A percentile compares a stretch with the other conserved stretches of the same genome.
Evolutionary conservation across 2,113 vertebrate species (phyloP).

Genomic region (Equus przewalskii): DNA sequence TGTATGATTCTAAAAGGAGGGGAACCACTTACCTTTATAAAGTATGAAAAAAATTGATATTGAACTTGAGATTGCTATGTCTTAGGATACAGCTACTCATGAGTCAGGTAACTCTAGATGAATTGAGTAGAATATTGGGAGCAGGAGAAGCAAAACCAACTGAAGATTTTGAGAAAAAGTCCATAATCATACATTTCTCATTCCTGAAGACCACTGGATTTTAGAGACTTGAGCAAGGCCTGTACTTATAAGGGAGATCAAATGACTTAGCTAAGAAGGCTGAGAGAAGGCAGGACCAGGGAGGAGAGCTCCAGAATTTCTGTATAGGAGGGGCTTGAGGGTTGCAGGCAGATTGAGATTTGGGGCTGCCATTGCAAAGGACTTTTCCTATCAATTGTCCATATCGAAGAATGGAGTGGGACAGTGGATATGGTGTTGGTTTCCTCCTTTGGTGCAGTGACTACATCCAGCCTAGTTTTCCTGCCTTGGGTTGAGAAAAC

Average conservation of each 20-base stretch:
- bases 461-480: background rate
- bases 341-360: background rate
- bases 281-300: background rate
- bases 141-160: background rate
- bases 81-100: background rate
- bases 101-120: background rate
- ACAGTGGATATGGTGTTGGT: background rate
- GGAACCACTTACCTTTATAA: background rate
- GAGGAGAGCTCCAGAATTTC: background rate
- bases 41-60: background rate
- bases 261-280: background rate
- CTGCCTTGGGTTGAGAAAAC: background rate
- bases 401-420: background rate
- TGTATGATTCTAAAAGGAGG: background rate
- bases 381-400: background rate
- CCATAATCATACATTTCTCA: background rate
- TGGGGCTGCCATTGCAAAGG: background rate
- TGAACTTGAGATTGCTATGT: background rate
- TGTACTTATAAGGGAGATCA: background rate
- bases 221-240: background rate
- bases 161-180: background rate
- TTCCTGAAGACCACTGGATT: background rate
- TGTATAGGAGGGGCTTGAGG: background rate
- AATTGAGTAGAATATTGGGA: background rate
- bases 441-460: background rate